Evolutionary conservation across 2,797 vertebrate species (phyloP).

Genomic region (Steatocranus sp.): DNA sequence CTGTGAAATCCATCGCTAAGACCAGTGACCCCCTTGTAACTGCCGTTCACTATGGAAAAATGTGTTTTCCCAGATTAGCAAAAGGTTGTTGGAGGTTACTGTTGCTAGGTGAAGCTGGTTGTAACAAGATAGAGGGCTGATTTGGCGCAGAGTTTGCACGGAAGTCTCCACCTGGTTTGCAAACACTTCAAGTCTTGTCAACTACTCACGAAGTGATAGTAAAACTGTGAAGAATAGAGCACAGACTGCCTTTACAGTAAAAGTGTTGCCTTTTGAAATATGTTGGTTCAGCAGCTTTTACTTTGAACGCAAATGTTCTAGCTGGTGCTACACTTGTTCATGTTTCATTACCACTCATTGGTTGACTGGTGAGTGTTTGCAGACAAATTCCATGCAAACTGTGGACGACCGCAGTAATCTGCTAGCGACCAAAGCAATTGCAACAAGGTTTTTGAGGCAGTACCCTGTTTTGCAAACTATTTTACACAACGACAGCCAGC

Average conservation of each 20-base stretch:
- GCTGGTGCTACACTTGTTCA: not conserved
- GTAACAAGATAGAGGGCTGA: not conserved
- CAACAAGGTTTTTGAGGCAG: not conserved
- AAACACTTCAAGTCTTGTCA: not conserved
- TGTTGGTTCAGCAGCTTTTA: not conserved
- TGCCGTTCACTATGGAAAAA: not conserved
- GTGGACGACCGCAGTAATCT: not conserved
- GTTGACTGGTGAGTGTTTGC: not conserved
- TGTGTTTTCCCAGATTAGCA: not conserved
- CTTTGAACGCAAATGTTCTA: not conserved
- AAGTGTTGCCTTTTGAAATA: not conserved
- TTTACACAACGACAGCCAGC: not conserved
- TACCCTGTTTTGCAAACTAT: not conserved
- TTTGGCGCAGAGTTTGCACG: not conserved
- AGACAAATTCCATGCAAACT: not conserved
- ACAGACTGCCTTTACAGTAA: not conserved
- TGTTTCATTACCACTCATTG: not conserved
- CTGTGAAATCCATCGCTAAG: not conserved
- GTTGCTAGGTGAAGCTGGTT: not conserved
- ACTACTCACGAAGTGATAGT: not conserved
- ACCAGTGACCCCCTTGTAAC: not conserved
- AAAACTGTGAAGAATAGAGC: not conserved
- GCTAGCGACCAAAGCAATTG: not conserved
- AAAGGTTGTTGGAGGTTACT: not conserved
- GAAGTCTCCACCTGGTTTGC: not conserved